Evolutionary conservation across 2,113 vertebrate species (phyloP), one percentile per base, ranked within the genome.

Genomic region (Australoheros scitulus): DNA sequence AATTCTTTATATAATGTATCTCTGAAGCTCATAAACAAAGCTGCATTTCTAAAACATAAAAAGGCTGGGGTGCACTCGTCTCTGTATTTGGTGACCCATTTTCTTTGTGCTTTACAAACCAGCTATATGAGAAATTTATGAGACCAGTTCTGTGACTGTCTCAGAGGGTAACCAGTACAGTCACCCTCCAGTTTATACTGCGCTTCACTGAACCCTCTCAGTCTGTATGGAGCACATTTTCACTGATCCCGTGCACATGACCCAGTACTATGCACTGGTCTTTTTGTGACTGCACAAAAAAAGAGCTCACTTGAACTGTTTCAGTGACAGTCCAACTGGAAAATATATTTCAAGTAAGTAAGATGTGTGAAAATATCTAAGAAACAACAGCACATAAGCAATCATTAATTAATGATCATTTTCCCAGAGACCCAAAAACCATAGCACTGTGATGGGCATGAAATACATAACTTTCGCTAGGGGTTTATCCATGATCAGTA

Each of bases 231-330:
- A 74, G 43, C 58, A 70, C 74, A 57, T 59, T 26, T 61, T 34
- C 64, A n/a, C 17, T 74, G 58, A 89, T 58, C 32, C 52, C 65
- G 24, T 43, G 36, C 29, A 76, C 52, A 59, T 26, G 2, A 64
- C 22, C 10, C 32, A 3, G 22, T 15, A 22, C 34, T 70, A 32
- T 26, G 29, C 4, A 10, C 43, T 43, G 14, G 38, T 60, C 13
- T 80, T 84, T 80, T 34, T 61, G 79, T 4, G 2, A n/a, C 59
- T 38, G 41, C 60, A 56, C 47, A 36, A 75, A 85, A 76, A 70
- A 70, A 57, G 24, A 83, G 64, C 68, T 81, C 29, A 24, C 3
- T 36, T 43, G 18, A 52, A 61, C 41, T 4, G 4, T 75, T 64
- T 14, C 13, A 43, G 60, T 22, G 36, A 34, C 47, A 20, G 56